These are phyloP conservation scores for Drosophila ogumai DNA, from an alignment of 1,140 invertebrate species.

Conservation along the genomic window DNA sequence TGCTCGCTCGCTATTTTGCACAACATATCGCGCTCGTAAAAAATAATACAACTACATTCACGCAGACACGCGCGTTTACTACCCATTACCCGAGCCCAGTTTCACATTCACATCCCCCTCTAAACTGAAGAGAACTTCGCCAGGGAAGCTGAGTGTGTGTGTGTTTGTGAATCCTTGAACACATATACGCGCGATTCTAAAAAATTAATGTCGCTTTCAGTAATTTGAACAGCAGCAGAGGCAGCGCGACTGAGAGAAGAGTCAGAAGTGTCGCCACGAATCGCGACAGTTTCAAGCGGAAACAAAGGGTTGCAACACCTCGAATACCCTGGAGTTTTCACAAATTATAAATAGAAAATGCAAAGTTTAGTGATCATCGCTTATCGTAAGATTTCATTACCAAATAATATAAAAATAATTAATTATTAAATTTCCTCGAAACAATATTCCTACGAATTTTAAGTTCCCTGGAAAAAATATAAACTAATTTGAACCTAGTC, in stretches of 20 bases:
- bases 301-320: neutral
- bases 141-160: slow-evolving; percentile 1
- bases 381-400: neutral
- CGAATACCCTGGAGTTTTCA: neutral
- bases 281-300: slow-evolving; percentile 2
- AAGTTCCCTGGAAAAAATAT: neutral
- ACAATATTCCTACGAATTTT: neutral
- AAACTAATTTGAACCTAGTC: too few relatives aligned
- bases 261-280: slow-evolving; percentile 8
- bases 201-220: slow-evolving; percentile 82
- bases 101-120: neutral
- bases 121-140: neutral
- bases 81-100: slow-evolving; percentile 49
- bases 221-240: slow-evolving; percentile 74
- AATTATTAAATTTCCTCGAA: neutral
- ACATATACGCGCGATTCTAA: slow-evolving; percentile 79
- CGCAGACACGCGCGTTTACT: slow-evolving; percentile 74
- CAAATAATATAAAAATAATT: neutral
- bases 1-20: slow-evolving; percentile 66
- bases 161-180: slow-evolving; percentile 19
- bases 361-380: neutral
- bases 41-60: slow-evolving; percentile 81
- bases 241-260: slow-evolving; percentile 19
- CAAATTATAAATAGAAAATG: too few relatives aligned
- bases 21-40: slow-evolving; percentile 83